Base-by-base conservation (phyloP, 1,140 invertebrate genomes). In the Drosophila nikananu region DNA sequence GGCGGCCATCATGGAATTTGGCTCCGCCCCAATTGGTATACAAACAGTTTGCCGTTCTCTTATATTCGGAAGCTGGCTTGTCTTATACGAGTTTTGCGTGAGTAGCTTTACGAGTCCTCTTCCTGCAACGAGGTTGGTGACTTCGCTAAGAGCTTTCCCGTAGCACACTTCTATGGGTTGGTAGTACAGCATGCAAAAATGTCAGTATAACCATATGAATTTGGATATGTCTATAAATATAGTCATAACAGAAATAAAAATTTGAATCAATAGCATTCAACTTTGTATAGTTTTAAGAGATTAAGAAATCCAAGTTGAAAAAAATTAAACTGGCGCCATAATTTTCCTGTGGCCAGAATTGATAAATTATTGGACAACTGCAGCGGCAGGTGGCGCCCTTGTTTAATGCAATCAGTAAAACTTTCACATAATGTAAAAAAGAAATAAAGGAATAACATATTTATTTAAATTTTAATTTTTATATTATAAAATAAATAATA, bases 101-200 rank as follows among this genome's bases (percentile, higher is more conserved):
- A 27, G 4, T 5, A n/a, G 35, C 23, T 49, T 49, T 19, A 15
- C 13, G 23, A 27, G 9, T 51, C 3, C 8, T 44, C 19, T 15
- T 61, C 19, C 49, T 19, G 23, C 21, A 9, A 32, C 1, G 6
- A 17, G 64, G 42, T 30, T 37, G 48, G 65, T 39, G 59, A n/a
- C 60, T 19, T 37, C 8, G 37, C 65, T 67, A 37, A 67, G 37
- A 49, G 41, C 55, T 60, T 13, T 46, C 15, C 3, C 19, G 39
- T 35, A 44, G 27, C 39, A 42, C 15, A 64, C 25, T 25, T 41
- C 12, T 41, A 7, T 0, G 49, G 27, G 10, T 6, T 8, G 2
- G n/a, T 32, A 32, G 13, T 10, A 57, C 15, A 35, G 6, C 0
- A 2, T 12, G 25, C 10, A 27, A n/a, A 17, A 49, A 32, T 32